Percentiles rank a stretch among this genome's conserved stretches.
These are phyloP conservation scores for Pheucticus melanocephalus DNA, from an alignment of 2,113 vertebrate species.

Conservation along the genomic window DNA sequence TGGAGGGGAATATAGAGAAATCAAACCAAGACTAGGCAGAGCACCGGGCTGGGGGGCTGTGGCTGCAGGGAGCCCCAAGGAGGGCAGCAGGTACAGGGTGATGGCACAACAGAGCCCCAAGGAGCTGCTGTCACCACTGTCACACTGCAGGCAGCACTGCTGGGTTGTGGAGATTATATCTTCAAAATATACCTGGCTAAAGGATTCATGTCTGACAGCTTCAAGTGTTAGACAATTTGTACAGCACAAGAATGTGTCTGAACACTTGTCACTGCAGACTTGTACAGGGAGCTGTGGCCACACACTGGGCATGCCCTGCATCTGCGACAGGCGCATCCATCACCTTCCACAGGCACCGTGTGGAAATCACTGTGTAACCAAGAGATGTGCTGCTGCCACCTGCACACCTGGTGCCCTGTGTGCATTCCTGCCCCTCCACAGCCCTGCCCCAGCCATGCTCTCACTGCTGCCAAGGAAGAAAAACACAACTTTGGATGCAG, in stretches of 20 bases:
- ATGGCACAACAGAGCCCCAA: rapidly evolving
- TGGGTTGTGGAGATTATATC: neutral
- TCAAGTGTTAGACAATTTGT: constrained; percentile 23
- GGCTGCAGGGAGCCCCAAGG: neutral
- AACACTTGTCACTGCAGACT: neutral
- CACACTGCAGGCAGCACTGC: neutral
- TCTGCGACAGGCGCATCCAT: neutral
- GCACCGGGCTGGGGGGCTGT: rapidly evolving
- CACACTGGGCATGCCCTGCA: neutral
- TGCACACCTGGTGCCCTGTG: rapidly evolving
- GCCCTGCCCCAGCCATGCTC: neutral
- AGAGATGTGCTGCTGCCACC: neutral
- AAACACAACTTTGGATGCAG: rapidly evolving
- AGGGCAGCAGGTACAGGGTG: rapidly evolving
- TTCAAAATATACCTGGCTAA: constrained; percentile 3
- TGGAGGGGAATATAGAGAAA: neutral
- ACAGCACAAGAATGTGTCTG: neutral
- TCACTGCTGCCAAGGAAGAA: neutral
- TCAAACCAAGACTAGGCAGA: neutral
- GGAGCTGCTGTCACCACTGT: neutral
- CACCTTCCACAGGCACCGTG: rapidly evolving
- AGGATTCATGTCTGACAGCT: constrained; percentile 21
- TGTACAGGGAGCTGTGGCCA: neutral
- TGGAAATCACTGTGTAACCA: rapidly evolving
- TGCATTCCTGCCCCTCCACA: neutral